Conservation (phyloP, 2,113 vertebrate genomes). For the Chlorodrepanis virens region DNA sequence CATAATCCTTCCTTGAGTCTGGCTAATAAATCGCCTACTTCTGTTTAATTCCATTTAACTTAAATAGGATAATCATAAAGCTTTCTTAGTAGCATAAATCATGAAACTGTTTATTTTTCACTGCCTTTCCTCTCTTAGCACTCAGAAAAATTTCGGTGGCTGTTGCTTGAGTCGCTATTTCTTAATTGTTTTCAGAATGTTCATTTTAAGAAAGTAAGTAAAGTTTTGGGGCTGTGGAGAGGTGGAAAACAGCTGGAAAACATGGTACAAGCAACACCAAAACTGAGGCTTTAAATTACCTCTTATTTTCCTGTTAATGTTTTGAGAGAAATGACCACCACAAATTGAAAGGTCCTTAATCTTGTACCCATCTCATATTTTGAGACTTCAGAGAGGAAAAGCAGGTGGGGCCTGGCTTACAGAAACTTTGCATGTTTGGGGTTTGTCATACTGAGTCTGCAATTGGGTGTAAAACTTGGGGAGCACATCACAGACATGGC, state of each 20-base stretch:
- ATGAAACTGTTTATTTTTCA: background rate
- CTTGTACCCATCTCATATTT: background rate
- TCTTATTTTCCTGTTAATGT: background rate
- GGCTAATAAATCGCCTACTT: background rate
- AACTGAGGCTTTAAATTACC: background rate
- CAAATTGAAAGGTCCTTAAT: background rate
- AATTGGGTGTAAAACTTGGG: background rate
- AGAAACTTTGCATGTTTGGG: background rate
- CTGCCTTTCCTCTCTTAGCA: background rate
- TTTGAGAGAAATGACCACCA: background rate
- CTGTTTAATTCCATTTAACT: background rate
- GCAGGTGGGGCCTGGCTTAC: background rate
- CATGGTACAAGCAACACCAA: background rate
- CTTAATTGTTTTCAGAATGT: background rate
- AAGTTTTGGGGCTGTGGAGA: background rate
- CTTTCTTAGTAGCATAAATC: background rate
- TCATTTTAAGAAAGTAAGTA: background rate
- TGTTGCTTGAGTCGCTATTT: background rate
- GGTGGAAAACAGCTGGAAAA: background rate
- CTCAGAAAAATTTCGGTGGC: background rate
- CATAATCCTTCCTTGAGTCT: background rate
- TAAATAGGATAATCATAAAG: background rate
- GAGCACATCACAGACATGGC: background rate
- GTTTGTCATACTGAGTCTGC: background rate
- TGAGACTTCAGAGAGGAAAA: background rate